These are phyloP conservation scores for Liolophura sinensis DNA, from an alignment of 1,140 invertebrate genomes.

Conservation along the genomic window DNA sequence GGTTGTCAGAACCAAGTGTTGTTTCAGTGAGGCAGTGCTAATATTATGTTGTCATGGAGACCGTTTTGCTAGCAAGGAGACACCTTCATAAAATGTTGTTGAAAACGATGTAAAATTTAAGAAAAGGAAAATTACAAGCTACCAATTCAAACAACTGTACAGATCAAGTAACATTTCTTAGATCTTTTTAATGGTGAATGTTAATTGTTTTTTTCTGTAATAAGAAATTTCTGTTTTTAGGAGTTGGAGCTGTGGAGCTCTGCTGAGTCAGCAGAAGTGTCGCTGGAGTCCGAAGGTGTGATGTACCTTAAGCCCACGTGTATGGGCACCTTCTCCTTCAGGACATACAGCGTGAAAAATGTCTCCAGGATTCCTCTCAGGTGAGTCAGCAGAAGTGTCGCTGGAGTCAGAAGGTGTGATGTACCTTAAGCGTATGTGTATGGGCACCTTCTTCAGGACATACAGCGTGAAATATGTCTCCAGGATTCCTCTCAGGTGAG, in stretches of 20 bases:
- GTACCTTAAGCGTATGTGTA: too few species aligned
- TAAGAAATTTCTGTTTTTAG: conserved; percentile 25
- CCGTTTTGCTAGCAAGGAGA: too few species aligned
- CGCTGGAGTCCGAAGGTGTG: conserved; percentile 47
- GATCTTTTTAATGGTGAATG: neutral
- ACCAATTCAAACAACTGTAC: conserved; percentile 2
- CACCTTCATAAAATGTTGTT: too few species aligned
- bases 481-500: too few species aligned
- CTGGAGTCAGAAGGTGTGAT: too few species aligned
- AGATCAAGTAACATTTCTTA: neutral
- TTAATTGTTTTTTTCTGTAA: neutral
- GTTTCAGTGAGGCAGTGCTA: too few species aligned
- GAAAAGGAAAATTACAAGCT: conserved; percentile 4
- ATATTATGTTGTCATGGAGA: too few species aligned
- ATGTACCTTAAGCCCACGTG: conserved; percentile 57
- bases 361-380: conserved; percentile 51
- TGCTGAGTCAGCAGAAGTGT: conserved; percentile 47
- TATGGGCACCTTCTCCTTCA: conserved; percentile 42
- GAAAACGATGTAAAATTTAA: neutral
- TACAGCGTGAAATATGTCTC: too few species aligned
- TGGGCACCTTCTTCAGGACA: too few species aligned
- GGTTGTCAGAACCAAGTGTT: neutral
- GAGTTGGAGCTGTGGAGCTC: conserved; percentile 44
- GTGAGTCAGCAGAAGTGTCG: too few species aligned
- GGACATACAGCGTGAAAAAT: conserved; percentile 53